phyloP scores from a whole-genome alignment of 2,113 vertebrate genomes.

The Oreotragus oreotragus region DNA sequence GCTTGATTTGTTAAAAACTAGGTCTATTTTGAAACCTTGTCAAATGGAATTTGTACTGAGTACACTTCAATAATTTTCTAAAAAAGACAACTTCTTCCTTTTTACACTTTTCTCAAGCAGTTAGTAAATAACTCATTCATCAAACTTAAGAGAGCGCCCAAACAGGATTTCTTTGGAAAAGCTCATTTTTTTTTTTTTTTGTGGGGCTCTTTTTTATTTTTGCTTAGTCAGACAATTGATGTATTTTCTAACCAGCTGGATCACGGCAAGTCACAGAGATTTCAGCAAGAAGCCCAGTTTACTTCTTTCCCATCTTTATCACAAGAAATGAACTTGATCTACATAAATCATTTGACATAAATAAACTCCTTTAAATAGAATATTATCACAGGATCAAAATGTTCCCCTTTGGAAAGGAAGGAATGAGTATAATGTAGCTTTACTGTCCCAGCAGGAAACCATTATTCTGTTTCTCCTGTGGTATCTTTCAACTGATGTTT shows the following conservation, averaged over 20 bases:
- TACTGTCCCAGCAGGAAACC: neutral
- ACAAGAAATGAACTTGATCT: conserved; percentile 23
- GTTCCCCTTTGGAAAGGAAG: neutral
- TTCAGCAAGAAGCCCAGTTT: neutral
- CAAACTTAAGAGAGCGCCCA: conserved; percentile 14
- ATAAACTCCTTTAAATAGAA: conserved; percentile 21
- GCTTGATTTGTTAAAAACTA: neutral
- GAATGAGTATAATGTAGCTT: neutral
- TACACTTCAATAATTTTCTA: conserved; percentile 7
- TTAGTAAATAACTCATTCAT: conserved; percentile 25
- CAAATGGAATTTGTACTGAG: neutral
- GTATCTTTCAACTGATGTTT: conserved; percentile 4
- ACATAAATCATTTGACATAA: conserved; percentile 14
- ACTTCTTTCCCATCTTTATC: neutral
- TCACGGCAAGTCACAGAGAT: neutral
- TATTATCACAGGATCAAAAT: conserved; percentile 17
- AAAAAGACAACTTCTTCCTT: neutral
- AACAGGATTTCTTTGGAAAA: conserved; percentile 10
- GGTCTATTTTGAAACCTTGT: neutral
- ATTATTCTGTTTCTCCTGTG: neutral
- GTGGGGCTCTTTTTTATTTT: neutral
- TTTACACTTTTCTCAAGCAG: conserved; percentile 19
- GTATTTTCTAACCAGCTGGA: neutral
- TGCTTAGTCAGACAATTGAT: neutral
- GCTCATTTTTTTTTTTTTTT: neutral